A percentile compares a stretch with the other conserved stretches of the same genome.
phyloP scores from a whole-genome alignment of 2,797 vertebrate genomes.

The Spinus olivaceus region DNA sequence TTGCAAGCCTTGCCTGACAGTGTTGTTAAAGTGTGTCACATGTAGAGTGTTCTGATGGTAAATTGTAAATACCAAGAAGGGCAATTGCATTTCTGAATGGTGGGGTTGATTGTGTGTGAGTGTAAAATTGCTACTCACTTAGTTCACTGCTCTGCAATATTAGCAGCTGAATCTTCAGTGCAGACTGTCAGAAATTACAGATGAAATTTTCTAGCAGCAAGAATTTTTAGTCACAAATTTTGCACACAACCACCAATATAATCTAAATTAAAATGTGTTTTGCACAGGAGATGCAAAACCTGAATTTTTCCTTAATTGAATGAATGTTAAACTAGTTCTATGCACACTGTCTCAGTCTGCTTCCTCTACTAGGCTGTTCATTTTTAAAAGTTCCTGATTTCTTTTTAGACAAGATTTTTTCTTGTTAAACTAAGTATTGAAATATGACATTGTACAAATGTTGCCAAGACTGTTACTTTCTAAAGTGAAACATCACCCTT shows the following conservation, averaged over 20 bases:
- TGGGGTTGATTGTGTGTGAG: not conserved
- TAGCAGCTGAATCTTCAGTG: not conserved
- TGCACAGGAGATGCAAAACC: not conserved
- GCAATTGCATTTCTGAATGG: not conserved
- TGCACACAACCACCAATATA: not conserved
- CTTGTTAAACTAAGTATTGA: slow-evolving; percentile 27
- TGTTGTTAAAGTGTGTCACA: not conserved
- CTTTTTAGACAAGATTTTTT: slow-evolving; percentile 30
- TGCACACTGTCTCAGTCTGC: not conserved
- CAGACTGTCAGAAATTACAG: slow-evolving; percentile 13
- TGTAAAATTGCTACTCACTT: slow-evolving; percentile 39
- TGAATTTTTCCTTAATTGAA: not conserved
- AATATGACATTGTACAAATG: slow-evolving; percentile 7
- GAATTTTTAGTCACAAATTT: not conserved
- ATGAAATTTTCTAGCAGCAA: not conserved
- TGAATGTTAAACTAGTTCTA: slow-evolving; percentile 10
- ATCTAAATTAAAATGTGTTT: slow-evolving; percentile 2
- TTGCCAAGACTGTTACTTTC: not conserved
- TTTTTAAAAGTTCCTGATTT: slow-evolving; percentile 22
- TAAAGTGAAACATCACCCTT: not conserved
- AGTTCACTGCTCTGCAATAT: slow-evolving; percentile 6
- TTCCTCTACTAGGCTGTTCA: slow-evolving; percentile 5
- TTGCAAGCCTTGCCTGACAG: not conserved
- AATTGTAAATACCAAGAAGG: not conserved
- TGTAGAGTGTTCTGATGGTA: not conserved